Conservation (phyloP, 2,797 vertebrate genomes). For the Eurystomus glaucurus region DNA sequence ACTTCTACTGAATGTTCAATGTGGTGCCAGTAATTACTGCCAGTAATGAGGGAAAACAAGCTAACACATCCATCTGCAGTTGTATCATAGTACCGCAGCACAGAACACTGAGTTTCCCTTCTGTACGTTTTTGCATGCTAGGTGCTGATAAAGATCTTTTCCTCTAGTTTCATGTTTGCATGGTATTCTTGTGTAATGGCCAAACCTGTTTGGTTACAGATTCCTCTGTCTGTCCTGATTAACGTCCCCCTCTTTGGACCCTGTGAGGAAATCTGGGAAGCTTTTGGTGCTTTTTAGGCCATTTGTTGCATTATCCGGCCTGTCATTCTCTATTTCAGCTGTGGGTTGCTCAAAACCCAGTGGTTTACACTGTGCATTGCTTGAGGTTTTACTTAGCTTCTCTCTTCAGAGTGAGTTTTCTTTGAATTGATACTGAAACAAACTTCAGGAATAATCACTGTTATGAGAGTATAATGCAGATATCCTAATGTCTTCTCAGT, state of each 20-base stretch:
- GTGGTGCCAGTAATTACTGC: background rate
- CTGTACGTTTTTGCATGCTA: background rate
- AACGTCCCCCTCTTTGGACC: slow-evolving; percentile 12
- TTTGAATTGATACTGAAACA: background rate
- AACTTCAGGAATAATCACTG: background rate
- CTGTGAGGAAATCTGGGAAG: slow-evolving; percentile 37
- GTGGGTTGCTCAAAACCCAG: background rate
- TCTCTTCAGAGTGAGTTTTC: background rate
- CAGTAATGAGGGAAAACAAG: background rate
- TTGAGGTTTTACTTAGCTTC: background rate
- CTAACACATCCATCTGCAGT: slow-evolving; percentile 14
- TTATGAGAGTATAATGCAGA: background rate
- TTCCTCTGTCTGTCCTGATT: slow-evolving; percentile 58
- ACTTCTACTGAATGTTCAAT: background rate
- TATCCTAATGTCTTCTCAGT: background rate
- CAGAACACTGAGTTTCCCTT: background rate
- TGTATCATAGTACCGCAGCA: background rate
- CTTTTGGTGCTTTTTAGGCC: slow-evolving; percentile 44
- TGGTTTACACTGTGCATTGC: background rate
- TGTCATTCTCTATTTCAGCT: slow-evolving; percentile 51
- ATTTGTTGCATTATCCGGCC: slow-evolving; percentile 52
- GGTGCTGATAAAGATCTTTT: slow-evolving; percentile 68
- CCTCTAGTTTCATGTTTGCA: slow-evolving; percentile 53
- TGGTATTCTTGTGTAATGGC: slow-evolving; percentile 61
- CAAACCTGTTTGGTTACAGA: slow-evolving; percentile 64